Conservation (phyloP, 2,797 vertebrate genomes). For the Gymnoscopelus braueri region DNA sequence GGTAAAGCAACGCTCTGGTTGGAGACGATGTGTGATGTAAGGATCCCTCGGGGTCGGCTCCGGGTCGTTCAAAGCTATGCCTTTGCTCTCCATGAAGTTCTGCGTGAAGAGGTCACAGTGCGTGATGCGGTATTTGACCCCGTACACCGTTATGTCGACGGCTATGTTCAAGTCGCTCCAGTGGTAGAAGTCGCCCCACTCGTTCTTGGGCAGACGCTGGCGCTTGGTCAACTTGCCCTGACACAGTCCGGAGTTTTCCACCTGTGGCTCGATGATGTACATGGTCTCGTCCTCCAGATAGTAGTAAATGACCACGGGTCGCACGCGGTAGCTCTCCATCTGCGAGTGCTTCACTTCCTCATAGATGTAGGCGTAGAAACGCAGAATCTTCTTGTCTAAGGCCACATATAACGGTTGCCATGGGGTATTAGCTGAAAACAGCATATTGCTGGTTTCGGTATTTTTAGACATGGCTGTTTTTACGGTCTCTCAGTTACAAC, state of each 20-base stretch:
- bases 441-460: too few relatives aligned
- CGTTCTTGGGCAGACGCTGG: slow-evolving; percentile 89
- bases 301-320: slow-evolving; percentile 88
- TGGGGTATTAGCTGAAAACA: too few relatives aligned
- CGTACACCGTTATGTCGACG: slow-evolving; percentile 86
- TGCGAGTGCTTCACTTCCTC: slow-evolving; percentile 83
- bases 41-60: slow-evolving; percentile 84
- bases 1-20: slow-evolving; percentile 56
- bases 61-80: slow-evolving; percentile 88
- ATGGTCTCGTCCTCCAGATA: slow-evolving; percentile 94
- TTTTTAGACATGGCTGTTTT: too few relatives aligned
- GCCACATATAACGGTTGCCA: slow-evolving; percentile 84
- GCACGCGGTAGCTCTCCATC: slow-evolving; percentile 83
- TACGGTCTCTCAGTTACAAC: too few relatives aligned
- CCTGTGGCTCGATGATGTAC: slow-evolving; percentile 84
- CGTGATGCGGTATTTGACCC: slow-evolving; percentile 85
- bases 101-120: slow-evolving; percentile 90
- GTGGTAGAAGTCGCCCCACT: slow-evolving; percentile 83
- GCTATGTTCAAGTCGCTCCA: slow-evolving; percentile 95
- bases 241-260: slow-evolving; percentile 89
- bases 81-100: slow-evolving; percentile 94
- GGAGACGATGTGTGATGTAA: slow-evolving; percentile 74
- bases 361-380: slow-evolving; percentile 89
- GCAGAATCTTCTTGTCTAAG: slow-evolving; percentile 95
- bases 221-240: slow-evolving; percentile 93